A percentile compares a stretch with the other conserved stretches of the same genome.
phyloP scores from a whole-genome alignment of 2,113 vertebrate species.

The Salvelinus namaycush region DNA sequence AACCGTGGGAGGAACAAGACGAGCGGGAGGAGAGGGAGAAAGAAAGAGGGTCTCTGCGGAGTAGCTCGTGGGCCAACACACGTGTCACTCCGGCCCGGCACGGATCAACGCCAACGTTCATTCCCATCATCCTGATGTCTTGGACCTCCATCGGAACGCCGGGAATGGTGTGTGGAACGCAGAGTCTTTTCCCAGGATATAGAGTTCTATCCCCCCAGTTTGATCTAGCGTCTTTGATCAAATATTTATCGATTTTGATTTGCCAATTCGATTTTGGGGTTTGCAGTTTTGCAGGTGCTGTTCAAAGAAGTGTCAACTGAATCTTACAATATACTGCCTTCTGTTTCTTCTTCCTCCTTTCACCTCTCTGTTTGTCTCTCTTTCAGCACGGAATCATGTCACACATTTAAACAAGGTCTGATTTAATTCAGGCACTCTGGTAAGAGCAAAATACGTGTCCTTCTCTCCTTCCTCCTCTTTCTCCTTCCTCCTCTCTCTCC shows the following conservation, averaged over 20 bases:
- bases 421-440: conserved; percentile 19
- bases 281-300: too few species aligned
- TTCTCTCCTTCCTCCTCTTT: neutral
- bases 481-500: neutral
- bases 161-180: too few species aligned
- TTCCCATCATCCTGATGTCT: conserved; percentile 81
- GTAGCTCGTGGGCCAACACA: conserved; percentile 73
- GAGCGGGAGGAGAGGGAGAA: conserved; percentile 31
- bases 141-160: conserved; percentile 37
- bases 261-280: too few species aligned
- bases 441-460: conserved; percentile 10
- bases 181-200: too few species aligned
- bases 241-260: conserved; percentile 39
- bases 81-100: neutral
- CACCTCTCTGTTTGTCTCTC: too few species aligned
- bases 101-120: conserved; percentile 85
- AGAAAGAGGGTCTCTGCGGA: conserved; percentile 60
- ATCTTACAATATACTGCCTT: too few species aligned
- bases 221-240: conserved; percentile 20
- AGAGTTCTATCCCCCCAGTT: conserved; percentile 25
- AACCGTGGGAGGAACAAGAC: conserved; percentile 80
- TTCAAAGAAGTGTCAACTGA: too few species aligned
- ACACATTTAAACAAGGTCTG: conserved; percentile 29
- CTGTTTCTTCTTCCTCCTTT: too few species aligned
- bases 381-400: conserved; percentile 39